A percentile compares a stretch with the other conserved stretches of the same genome.
Conservation (phyloP, 37 sponge, comb jelly and placozoan genomes). For the Chondrosia reniformis region DNA sequence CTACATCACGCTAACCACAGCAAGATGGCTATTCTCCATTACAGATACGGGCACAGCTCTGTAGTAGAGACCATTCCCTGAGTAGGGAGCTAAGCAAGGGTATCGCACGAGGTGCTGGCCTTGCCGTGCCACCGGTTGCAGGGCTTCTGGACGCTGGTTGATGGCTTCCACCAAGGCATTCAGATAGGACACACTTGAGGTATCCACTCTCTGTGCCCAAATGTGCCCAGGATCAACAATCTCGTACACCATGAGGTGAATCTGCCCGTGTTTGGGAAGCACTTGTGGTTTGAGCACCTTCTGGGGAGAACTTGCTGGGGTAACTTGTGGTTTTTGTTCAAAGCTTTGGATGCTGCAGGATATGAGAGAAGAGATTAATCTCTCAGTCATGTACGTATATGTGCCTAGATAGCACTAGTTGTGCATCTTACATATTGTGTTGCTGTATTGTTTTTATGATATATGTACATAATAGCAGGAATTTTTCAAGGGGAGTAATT, state of each 20-base stretch:
- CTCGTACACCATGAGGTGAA: conserved; percentile 49
- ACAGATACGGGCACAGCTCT: conserved; percentile 43
- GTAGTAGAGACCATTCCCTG: conserved; percentile 62
- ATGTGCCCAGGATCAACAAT: conserved; percentile 81
- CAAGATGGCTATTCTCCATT: neutral
- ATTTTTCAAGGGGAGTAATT: too few relatives aligned
- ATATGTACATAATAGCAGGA: too few relatives aligned
- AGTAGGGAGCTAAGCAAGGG: conserved; percentile 72
- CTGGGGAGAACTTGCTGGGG: too few relatives aligned
- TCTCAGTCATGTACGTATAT: neutral
- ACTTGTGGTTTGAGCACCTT: neutral
- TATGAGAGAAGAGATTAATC: too few relatives aligned
- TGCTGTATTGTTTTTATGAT: too few relatives aligned
- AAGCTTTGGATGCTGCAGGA: too few relatives aligned
- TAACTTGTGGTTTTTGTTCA: too few relatives aligned
- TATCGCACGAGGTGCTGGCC: conserved; percentile 37
- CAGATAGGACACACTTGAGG: neutral
- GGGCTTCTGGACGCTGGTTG: neutral
- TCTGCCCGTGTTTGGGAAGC: conserved; percentile 37
- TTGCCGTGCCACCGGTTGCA: conserved; percentile 20
- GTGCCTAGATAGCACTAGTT: neutral
- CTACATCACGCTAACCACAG: neutral
- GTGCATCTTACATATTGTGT: neutral
- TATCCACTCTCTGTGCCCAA: conserved; percentile 73
- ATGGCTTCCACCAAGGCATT: conserved; percentile 44